These are phyloP conservation scores for Pseudomugil tenellus DNA, from an alignment of 2,797 vertebrate genomes.

Conservation along the genomic window DNA sequence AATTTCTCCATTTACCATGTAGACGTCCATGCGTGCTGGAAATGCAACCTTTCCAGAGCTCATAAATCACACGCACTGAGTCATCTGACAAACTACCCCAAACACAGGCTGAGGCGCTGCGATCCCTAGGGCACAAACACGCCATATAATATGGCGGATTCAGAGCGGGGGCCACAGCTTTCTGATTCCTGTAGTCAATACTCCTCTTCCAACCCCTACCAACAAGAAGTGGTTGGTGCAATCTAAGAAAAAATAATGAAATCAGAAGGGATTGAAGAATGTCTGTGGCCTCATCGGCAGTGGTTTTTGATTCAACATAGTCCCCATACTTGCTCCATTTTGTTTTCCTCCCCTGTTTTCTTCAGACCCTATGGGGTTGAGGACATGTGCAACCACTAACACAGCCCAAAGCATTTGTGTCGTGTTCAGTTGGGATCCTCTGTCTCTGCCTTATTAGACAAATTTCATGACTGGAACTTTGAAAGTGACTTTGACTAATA, in stretches of 20 bases:
- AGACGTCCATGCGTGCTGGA: slow-evolving; percentile 84
- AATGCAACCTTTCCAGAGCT: slow-evolving; percentile 88
- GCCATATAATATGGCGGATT: slow-evolving; percentile 84
- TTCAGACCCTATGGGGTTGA: slow-evolving; percentile 51
- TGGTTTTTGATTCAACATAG: slow-evolving; percentile 40
- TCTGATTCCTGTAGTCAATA: slow-evolving; percentile 63
- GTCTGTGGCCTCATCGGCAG: slow-evolving; percentile 65
- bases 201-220: slow-evolving; percentile 64
- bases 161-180: slow-evolving; percentile 74
- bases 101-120: slow-evolving; percentile 82
- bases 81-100: slow-evolving; percentile 88
- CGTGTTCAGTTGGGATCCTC: slow-evolving; percentile 42
- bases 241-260: slow-evolving; percentile 73
- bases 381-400: slow-evolving; percentile 67
- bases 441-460: slow-evolving; percentile 59
- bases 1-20: slow-evolving; percentile 90
- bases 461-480: slow-evolving; percentile 41
- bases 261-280: slow-evolving; percentile 75
- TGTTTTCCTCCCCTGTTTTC: slow-evolving; percentile 30
- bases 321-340: slow-evolving; percentile 47
- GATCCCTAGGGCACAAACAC: slow-evolving; percentile 86
- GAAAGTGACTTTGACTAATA: slow-evolving; percentile 26
- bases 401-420: slow-evolving; percentile 56
- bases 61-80: slow-evolving; percentile 86
- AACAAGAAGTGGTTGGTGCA: slow-evolving; percentile 53